Evolutionary conservation across 2,113 vertebrate species (phyloP), one percentile per base, ranked within the genome.

Genomic region (Octodon degus): DNA sequence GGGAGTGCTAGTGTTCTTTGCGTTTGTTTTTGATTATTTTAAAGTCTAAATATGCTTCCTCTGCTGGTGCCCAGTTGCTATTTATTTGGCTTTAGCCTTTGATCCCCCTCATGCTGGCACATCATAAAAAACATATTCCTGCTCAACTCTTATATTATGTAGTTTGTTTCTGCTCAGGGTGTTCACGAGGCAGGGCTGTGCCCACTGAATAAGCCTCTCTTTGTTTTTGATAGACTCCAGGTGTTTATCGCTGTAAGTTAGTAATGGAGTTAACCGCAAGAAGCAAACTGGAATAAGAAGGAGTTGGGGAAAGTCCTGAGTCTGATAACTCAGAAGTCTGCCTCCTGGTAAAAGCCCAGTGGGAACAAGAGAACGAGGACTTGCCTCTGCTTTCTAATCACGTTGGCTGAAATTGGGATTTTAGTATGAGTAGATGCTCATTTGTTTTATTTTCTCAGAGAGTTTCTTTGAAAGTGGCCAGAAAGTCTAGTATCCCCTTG

Each of bases 171-270:
- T 98, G 98, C 98, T 98, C 97, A 97, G 98, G 98, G 97, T 97
- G 96, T 97, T 98, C 92, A 92, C 97, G 97, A 98, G 98, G 97
- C 98, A 97, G 94, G 55, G 94, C 96, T 97, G 96, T 95, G 95
- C 90, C 86, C 97, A 97, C 95, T 92, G 98, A 98, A 99, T 99
- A 99, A 99, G 97, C 96, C 98, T 98, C 90, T 98, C 98, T 99
- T 99, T 99, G 98, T 99, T 98, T 99, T 98, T 98, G 98, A 99
- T 98, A 97, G 98, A 98, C 98, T 98, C 98, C 99, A 99, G 99
- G 98, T 99, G 99, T 99, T 99, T 99, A 99, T 99, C 98, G 95
- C 97, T 98, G 25, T 97, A 98, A 98, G 97, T 98, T 98, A 98
- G 98, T 98, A 98, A 98, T 98, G 97, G 98, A 98, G 98, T 98